A percentile compares a stretch with the other conserved stretches of the same genome.
Evolutionary conservation across 2,113 vertebrate species (phyloP).

Genomic region (Pelecanus crispus): DNA sequence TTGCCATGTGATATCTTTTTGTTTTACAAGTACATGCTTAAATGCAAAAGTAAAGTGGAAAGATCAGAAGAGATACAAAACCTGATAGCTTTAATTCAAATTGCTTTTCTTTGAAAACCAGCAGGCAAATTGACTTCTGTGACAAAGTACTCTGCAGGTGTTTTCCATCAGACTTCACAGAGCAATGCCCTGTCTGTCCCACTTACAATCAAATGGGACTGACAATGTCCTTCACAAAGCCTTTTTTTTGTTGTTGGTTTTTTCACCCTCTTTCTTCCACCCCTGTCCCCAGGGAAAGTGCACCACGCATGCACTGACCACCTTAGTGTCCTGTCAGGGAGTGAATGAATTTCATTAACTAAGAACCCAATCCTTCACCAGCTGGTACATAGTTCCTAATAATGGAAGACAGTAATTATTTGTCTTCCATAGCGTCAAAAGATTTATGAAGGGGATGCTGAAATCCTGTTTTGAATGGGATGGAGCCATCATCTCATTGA

Average conservation of each 20-base stretch:
- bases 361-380: neutral
- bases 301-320: neutral
- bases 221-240: neutral
- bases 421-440: neutral
- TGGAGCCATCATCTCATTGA: neutral
- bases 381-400: neutral
- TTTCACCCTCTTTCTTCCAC: neutral
- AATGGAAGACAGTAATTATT: neutral
- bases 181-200: neutral
- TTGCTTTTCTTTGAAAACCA: neutral
- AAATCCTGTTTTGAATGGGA: neutral
- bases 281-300: fast-evolving
- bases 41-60: neutral
- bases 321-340: neutral
- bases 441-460: neutral
- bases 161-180: neutral
- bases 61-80: conserved; percentile 19
- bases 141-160: conserved; percentile 11
- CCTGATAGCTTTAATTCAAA: neutral
- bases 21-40: conserved; percentile 3
- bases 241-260: too few relatives aligned
- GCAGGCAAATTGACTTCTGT: neutral
- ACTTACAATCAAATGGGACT: neutral
- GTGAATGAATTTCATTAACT: neutral
- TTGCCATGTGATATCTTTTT: neutral